A percentile compares a stretch with the other conserved stretches of the same genome.
phyloP scores from a whole-genome alignment of 2,888 invertebrate species.

The Cryptophagus acutangulus region DNA sequence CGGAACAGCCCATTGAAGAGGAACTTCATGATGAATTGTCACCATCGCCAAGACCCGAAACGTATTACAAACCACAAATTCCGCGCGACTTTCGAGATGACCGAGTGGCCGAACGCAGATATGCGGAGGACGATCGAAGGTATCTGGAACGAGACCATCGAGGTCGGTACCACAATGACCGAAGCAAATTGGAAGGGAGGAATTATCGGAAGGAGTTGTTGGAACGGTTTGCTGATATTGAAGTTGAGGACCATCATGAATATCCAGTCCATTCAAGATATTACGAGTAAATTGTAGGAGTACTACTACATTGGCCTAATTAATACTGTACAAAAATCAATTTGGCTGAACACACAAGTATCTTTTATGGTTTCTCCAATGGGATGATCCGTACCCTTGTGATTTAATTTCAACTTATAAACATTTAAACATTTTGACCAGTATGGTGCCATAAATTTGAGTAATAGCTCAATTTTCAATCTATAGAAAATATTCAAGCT shows the following conservation, averaged over 20 bases:
- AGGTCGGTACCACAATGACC: constrained; percentile 26
- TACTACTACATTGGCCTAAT: constrained; percentile 17
- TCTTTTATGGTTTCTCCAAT: constrained; percentile 43
- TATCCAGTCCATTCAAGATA: constrained; percentile 43
- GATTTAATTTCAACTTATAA: constrained; percentile 30
- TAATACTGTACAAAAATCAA: constrained; percentile 6
- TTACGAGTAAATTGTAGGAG: constrained; percentile 36
- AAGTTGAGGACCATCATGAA: constrained; percentile 45
- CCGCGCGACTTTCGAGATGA: constrained; percentile 44
- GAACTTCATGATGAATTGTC: constrained; percentile 46
- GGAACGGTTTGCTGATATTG: constrained; percentile 46
- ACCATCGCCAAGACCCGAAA: constrained; percentile 35
- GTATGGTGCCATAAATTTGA: constrained; percentile 48
- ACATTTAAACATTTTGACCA: constrained; percentile 45
- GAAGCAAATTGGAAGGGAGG: constrained; percentile 41
- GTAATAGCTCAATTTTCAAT: constrained; percentile 50
- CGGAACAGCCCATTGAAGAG: constrained; percentile 50
- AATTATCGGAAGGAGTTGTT: constrained; percentile 46
- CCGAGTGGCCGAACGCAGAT: constrained; percentile 24
- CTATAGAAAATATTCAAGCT: constrained; percentile 44
- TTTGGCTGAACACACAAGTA: constrained; percentile 13
- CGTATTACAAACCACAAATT: constrained; percentile 45
- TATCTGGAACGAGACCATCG: constrained; percentile 17
- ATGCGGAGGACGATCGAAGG: constrained; percentile 20
- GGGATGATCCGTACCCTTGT: constrained; percentile 46